Evolutionary conservation across 2,888 invertebrate species (phyloP).

Genomic region (Chironomus riparius): DNA sequence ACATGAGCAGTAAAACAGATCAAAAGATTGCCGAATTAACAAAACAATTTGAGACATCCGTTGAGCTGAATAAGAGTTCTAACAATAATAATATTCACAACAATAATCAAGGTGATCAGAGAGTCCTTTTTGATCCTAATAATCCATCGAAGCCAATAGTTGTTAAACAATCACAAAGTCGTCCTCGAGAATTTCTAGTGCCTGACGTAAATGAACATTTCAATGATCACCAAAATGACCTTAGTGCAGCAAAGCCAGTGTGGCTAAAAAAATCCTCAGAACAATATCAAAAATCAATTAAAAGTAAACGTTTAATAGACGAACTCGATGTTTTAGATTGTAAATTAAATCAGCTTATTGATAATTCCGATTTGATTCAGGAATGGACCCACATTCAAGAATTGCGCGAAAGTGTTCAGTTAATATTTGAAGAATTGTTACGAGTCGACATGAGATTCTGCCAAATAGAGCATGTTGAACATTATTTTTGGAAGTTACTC

Average conservation of each 20-base stretch:
- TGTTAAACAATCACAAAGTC: slow-evolving; percentile 43
- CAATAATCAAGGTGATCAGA: background rate
- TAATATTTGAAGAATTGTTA: slow-evolving; percentile 56
- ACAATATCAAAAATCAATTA: slow-evolving; percentile 36
- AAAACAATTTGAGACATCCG: slow-evolving; percentile 16
- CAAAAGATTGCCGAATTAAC: slow-evolving; percentile 25
- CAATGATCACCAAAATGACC: slow-evolving; percentile 23
- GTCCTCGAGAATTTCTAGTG: slow-evolving; percentile 5
- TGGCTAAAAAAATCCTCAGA: slow-evolving; percentile 3
- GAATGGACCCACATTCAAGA: slow-evolving; percentile 58
- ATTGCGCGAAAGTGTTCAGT: slow-evolving; percentile 54
- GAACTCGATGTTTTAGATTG: slow-evolving; percentile 60
- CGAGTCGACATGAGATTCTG: slow-evolving; percentile 77
- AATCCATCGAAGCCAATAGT: slow-evolving; percentile 65
- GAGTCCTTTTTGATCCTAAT: slow-evolving; percentile 50
- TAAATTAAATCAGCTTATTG: slow-evolving; percentile 55
- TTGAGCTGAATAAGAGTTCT: background rate
- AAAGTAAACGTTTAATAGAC: slow-evolving; percentile 52
- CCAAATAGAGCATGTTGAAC: slow-evolving; percentile 77
- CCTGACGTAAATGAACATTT: slow-evolving; percentile 11
- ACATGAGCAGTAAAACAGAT: slow-evolving; percentile 5
- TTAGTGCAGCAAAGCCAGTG: background rate
- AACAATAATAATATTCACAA: too few relatives aligned
- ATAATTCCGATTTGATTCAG: slow-evolving; percentile 50
- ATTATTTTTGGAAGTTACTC: slow-evolving; percentile 83